phyloP scores from a whole-genome alignment of 2,797 vertebrate species.

The Avahi laniger region DNA sequence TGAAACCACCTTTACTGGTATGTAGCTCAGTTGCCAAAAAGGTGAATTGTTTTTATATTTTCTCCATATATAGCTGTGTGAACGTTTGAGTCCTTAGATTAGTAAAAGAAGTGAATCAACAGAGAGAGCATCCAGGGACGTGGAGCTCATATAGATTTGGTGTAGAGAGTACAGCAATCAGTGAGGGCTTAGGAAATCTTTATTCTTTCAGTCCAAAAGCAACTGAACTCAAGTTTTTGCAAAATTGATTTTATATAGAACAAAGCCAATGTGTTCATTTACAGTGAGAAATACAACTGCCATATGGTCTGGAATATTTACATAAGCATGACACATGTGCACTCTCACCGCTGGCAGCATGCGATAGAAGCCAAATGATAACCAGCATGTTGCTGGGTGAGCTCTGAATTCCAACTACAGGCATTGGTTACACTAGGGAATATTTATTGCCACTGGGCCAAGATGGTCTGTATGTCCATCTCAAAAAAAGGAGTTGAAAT shows the following conservation, averaged over 20 bases:
- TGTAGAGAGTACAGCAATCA: background rate
- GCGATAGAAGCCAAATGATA: background rate
- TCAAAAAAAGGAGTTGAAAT: background rate
- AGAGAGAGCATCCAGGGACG: background rate
- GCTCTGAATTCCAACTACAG: background rate
- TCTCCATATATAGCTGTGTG: background rate
- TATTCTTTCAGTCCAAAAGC: background rate
- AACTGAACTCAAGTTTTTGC: background rate
- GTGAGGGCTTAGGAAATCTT: background rate
- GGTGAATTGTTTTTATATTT: background rate
- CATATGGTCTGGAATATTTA: background rate
- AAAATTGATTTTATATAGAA: background rate
- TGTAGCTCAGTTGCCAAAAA: conserved; percentile 4
- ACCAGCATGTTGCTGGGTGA: background rate
- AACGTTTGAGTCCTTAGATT: background rate
- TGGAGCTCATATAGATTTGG: background rate
- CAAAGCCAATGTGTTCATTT: background rate
- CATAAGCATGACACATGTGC: background rate
- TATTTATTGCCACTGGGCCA: background rate
- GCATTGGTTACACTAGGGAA: background rate
- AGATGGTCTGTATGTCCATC: background rate
- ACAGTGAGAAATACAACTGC: background rate
- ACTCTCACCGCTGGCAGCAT: background rate
- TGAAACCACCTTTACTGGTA: background rate
- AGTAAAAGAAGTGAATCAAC: background rate